Percentiles rank a stretch among this genome's conserved stretches.
Evolutionary conservation across 2,888 invertebrate species (phyloP).

Genomic region (Pachliopta kotzebuea): DNA sequence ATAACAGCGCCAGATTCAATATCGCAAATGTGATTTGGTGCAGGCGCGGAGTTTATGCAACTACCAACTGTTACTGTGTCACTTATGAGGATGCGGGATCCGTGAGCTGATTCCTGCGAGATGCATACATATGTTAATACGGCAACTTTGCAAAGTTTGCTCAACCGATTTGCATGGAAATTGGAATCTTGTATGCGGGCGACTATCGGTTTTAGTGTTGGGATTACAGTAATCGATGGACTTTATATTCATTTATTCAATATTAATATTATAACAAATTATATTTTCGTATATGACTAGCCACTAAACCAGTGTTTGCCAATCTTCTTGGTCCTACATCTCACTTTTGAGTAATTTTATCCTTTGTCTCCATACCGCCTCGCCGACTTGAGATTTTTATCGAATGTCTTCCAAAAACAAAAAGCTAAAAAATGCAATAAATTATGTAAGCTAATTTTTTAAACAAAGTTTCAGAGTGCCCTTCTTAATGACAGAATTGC

Average conservation of each 20-base stretch:
- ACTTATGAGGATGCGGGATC: constrained; percentile 33
- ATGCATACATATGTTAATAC: constrained; percentile 37
- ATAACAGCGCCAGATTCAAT: constrained; percentile 27
- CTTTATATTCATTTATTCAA: neutral
- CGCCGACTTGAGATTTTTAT: no score
- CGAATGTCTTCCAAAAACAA: no score
- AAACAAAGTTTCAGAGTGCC: no score
- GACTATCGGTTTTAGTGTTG: constrained; percentile 27
- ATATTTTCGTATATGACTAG: no score
- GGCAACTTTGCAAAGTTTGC: constrained; percentile 35
- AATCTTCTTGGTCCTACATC: no score
- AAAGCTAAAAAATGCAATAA: no score
- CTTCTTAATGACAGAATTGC: no score
- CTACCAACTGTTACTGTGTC: constrained; percentile 44
- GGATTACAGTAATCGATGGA: neutral
- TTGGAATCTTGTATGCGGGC: constrained; percentile 32
- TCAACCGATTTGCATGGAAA: constrained; percentile 37
- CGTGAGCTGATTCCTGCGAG: constrained; percentile 31
- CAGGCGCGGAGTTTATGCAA: constrained; percentile 47
- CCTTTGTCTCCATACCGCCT: no score
- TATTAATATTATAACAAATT: neutral
- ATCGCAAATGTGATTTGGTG: constrained; percentile 27
- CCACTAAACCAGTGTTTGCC: no score
- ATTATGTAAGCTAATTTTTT: no score
- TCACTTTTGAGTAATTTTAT: no score